phyloP scores from a whole-genome alignment of 2,888 invertebrate genomes.

The Glyphotaelius pellucidus region DNA sequence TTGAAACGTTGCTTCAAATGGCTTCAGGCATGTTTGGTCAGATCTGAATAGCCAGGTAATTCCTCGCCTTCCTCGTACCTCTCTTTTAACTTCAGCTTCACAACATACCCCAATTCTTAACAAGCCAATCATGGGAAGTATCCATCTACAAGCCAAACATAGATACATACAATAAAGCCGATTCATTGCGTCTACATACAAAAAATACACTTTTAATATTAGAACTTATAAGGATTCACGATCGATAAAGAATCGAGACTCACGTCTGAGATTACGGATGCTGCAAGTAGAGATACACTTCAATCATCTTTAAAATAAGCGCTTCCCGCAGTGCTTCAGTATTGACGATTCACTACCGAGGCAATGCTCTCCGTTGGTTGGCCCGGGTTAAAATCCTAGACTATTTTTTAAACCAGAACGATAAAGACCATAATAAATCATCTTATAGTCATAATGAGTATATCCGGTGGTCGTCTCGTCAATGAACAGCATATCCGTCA shows the following conservation, averaged over 20 bases:
- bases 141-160: neutral
- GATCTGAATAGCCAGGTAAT: too few relatives aligned
- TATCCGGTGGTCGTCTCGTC: slow-evolving; percentile 23
- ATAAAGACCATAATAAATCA: slow-evolving; percentile 40
- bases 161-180: neutral
- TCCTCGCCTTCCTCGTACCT: too few relatives aligned
- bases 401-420: neutral
- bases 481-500: slow-evolving; percentile 25
- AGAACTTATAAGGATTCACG: slow-evolving; percentile 15
- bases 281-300: slow-evolving; percentile 18
- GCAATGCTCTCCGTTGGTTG: neutral
- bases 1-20: too few relatives aligned
- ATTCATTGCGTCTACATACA: neutral
- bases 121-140: neutral
- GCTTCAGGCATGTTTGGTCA: too few relatives aligned
- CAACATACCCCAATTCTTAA: neutral
- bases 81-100: too few relatives aligned
- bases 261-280: slow-evolving; percentile 26
- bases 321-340: slow-evolving; percentile 4
- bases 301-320: slow-evolving; percentile 16
- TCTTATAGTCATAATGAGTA: slow-evolving; percentile 31
- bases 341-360: neutral
- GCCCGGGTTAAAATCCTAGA: slow-evolving; percentile 3
- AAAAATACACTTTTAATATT: neutral
- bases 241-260: neutral